Base-by-base conservation (phyloP, 2,113 vertebrate genomes). In the Pedionomus torquatus region DNA sequence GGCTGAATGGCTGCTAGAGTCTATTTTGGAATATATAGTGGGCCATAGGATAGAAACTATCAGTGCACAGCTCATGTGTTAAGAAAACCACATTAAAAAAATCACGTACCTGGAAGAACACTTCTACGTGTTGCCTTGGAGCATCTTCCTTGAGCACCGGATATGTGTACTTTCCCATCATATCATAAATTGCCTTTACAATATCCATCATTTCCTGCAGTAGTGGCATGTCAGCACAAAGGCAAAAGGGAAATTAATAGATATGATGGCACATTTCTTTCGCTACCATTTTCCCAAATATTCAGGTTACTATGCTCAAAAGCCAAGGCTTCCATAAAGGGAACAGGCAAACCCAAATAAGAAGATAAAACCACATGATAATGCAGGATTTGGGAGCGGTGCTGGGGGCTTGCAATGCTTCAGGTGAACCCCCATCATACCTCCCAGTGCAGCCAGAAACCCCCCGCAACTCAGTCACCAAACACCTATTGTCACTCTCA, bases 161-260 rank as follows among this genome's bases (percentile, higher is more conserved):
- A 68, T 99, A 99, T 0, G 99, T 99, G 97, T 99, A 99, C 80
- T 99, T 99, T 49, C 99, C 99, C 99, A 99, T 99, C 99, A 99
- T 99, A 97, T 99, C 99, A 68, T 99, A 99, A 96, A 99, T 99
- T 43, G 99, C 99, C 95, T 99, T 99, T 93, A 99, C 99, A 0
- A 99, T 99, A 97, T 99, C 99, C 52, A 98, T 99, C 99, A 99
- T 99, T 95, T 99, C 99, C 99, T 99, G 96, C 52, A 87, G 43
- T 4, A 61, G 86, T 13, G 31, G 78, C 44, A 74, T 2, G 39
- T 31, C 90, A 77, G 54, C 41, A 96, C 43, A 97, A 84, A 87
- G 71, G 94, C 5, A 96, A 68, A 63, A 72, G 37, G 39, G 64
- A 75, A 75, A 92, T 68, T 25, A 90, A 44, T 20, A 88, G 26